Evolutionary conservation across 2,888 invertebrate species (phyloP).

Genomic region (Platycheirus rosarum): DNA sequence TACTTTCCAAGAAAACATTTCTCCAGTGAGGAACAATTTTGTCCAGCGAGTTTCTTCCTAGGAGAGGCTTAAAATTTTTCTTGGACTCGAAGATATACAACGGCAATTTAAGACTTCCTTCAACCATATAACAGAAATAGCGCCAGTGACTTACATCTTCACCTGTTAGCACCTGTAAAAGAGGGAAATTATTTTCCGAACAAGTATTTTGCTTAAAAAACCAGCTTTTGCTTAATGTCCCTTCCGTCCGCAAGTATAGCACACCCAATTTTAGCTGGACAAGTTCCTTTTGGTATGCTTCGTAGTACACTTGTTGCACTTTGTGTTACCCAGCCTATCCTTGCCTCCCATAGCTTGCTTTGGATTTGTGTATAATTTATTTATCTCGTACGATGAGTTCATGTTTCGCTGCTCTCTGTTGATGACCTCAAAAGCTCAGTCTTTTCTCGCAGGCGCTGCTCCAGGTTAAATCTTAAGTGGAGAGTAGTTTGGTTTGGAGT

Average conservation of each 20-base stretch:
- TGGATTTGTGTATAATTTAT: constrained; percentile 15
- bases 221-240: constrained; percentile 22
- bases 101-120: constrained; percentile 4
- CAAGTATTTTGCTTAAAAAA: not conserved
- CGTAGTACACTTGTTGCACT: constrained; percentile 25
- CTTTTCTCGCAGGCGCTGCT: no score
- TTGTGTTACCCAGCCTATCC: not conserved
- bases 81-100: constrained; percentile 11
- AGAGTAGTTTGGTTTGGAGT: constrained; percentile 35
- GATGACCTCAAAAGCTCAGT: constrained; percentile 35
- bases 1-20: not conserved
- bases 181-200: constrained; percentile 15
- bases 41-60: constrained; percentile 52
- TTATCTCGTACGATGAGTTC: not conserved
- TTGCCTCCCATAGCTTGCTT: not conserved
- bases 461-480: constrained; percentile 7
- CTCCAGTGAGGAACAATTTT: constrained; percentile 20
- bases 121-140: constrained; percentile 2
- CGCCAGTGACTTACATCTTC: constrained; percentile 6
- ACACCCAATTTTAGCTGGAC: constrained; percentile 12
- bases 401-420: constrained; percentile 23
- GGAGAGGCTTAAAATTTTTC: constrained; percentile 34
- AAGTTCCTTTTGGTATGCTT: constrained; percentile 6
- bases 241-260: constrained; percentile 5
- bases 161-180: constrained; percentile 26